Evolutionary conservation across 2,888 invertebrate species (phyloP), one percentile per base, ranked within the genome.

Genomic region (Troides helena): DNA sequence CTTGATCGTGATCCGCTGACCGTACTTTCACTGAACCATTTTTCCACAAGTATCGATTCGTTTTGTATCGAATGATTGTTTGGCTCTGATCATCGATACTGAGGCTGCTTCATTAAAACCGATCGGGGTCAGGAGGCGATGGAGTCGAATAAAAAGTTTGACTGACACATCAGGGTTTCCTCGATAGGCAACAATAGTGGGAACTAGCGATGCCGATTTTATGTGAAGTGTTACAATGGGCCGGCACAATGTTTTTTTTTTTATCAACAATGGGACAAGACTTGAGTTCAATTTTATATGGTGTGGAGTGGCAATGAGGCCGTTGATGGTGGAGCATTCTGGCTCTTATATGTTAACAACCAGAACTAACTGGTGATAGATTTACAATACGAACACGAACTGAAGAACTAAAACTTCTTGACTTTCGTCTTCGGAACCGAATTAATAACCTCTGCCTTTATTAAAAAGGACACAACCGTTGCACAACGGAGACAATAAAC

Each of bases 81-180:
- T 73, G 68, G 74, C 21, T 46, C 46, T 59, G 57, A 71, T 68
- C 71, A 73, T 71, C 68, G 72, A 71, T 73, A 65, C 63, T 50
- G 75, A 76, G 80, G 78, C 79, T 77, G 72, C 72, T 74, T 78
- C 82, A 81, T 80, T 77, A 80, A 30, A 77, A 76, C 76, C 77
- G 80, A 81, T 82, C 79, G 74, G 76, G 81, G 83, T 75, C 80
- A 74, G 71, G 70, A 59, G 64, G 69, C 73, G 75, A 78, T 78
- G 73, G 76, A 76, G 76, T 76, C 75, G 74, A 71, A 77, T 74
- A 80, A 80, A 81, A 78, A 79, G 73, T 70, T 76, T 78, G 80
- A 82, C 74, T 78, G 83, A 81, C 80, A 78, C 74, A 73, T 78
- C 80, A 78, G 77, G 77, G 80, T 78, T 79, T 70, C 65, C 68